Percentiles rank a stretch among this genome's conserved stretches.
phyloP scores from a whole-genome alignment of 2,797 vertebrate species.

The Rhinogobio ventralis region DNA sequence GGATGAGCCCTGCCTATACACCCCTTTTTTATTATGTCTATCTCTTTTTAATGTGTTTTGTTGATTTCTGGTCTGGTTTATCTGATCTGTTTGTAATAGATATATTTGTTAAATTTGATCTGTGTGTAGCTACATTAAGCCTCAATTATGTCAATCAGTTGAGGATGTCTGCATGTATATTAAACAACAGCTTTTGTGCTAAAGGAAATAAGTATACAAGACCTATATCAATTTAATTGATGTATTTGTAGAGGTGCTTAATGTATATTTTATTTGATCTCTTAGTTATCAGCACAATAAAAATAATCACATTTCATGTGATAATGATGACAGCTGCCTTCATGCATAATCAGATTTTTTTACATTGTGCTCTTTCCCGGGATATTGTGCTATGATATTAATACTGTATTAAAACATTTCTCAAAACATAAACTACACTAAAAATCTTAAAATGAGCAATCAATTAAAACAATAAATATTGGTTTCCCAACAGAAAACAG shows the following conservation, averaged over 20 bases:
- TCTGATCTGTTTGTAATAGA: not conserved
- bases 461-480: not conserved
- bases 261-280: slow-evolving; percentile 18
- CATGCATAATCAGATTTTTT: not conserved
- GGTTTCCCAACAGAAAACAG: not conserved
- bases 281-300: not conserved
- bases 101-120: not conserved
- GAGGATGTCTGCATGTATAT: not conserved
- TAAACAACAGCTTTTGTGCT: not conserved
- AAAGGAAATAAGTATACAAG: not conserved
- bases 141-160: not conserved
- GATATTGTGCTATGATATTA: not conserved
- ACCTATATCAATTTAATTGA: not conserved
- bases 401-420: not conserved
- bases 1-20: not conserved
- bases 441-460: not conserved
- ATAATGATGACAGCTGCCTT: slow-evolving; percentile 27
- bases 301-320: not conserved
- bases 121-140: not conserved
- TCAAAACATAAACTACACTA: not conserved
- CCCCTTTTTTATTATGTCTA: not conserved
- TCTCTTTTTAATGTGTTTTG: not conserved
- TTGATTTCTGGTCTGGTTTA: not conserved
- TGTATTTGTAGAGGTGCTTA: slow-evolving; percentile 2
- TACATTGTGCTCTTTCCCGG: not conserved